Conservation (phyloP, 2,888 invertebrate species). For the Nomada goodeniana region DNA sequence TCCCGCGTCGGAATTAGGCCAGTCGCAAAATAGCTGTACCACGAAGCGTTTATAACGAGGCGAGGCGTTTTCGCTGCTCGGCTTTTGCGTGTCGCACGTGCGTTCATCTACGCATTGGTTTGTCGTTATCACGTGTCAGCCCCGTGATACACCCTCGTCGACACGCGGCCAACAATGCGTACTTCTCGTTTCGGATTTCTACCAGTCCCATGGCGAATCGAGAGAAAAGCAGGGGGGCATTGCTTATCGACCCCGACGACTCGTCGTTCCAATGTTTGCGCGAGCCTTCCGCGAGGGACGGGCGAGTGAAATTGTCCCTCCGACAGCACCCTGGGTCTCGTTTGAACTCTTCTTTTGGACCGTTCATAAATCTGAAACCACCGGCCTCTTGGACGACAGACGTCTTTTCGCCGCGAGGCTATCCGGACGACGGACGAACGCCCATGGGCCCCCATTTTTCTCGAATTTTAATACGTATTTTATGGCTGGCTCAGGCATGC, state of each 20-base stretch:
- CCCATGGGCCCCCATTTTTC: neutral
- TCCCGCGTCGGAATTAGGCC: constrained; percentile 49
- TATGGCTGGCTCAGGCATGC: neutral
- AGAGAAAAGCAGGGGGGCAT: neutral
- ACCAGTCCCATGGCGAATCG: neutral
- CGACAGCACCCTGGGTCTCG: neutral
- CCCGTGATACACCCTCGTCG: constrained; percentile 40
- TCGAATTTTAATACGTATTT: neutral
- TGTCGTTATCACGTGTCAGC: constrained; percentile 61
- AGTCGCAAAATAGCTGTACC: constrained; percentile 54
- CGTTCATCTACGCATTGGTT: constrained; percentile 43
- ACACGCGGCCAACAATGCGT: neutral
- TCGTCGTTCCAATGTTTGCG: neutral
- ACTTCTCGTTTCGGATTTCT: neutral
- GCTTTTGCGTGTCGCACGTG: constrained; percentile 50
- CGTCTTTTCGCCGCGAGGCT: too few relatives aligned
- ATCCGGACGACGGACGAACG: too few relatives aligned
- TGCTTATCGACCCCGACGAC: neutral
- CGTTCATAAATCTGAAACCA: too few relatives aligned
- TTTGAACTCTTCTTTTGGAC: neutral
- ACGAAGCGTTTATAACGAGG: constrained; percentile 34
- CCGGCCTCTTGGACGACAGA: too few relatives aligned
- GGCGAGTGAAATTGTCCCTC: neutral
- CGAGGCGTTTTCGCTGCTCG: constrained; percentile 20
- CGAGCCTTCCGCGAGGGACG: neutral